These are phyloP conservation scores for Antheraea mylitta DNA, from an alignment of 1,140 invertebrate genomes.

Conservation along the genomic window DNA sequence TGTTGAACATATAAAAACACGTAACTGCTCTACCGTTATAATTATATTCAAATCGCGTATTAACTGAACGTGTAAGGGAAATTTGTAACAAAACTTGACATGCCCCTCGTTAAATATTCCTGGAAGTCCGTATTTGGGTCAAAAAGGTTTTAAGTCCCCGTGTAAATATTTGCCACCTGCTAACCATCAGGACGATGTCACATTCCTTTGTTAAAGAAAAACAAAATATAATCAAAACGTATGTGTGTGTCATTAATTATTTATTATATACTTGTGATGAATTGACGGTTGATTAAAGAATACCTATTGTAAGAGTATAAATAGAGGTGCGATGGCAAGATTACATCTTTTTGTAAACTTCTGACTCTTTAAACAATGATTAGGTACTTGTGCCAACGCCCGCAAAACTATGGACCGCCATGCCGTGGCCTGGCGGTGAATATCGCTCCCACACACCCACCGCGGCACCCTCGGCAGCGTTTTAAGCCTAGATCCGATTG, in stretches of 20 bases:
- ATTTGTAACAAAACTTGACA: conserved; percentile 7
- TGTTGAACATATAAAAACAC: not conserved
- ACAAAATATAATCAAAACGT: not conserved
- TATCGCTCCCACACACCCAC: no score
- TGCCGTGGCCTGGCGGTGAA: no score
- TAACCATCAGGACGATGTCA: conserved; percentile 15
- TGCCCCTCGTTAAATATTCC: conserved; percentile 29
- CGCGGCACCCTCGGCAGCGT: no score
- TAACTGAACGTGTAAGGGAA: conserved; percentile 12
- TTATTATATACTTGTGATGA: not conserved
- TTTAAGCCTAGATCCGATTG: no score
- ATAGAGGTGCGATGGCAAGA: not conserved
- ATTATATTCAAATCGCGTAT: conserved; percentile 23
- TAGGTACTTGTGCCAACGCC: no score
- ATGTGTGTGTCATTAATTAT: not conserved
- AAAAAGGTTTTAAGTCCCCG: conserved; percentile 38
- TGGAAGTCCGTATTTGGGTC: conserved; percentile 55
- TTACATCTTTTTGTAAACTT: not conserved
- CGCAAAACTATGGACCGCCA: no score
- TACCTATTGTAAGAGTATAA: not conserved
- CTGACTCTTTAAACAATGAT: no score
- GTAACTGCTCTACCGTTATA: not conserved
- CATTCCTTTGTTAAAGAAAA: not conserved
- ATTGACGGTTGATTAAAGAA: not conserved
- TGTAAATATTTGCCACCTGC: conserved; percentile 54